Evolutionary conservation across 2,888 invertebrate species (phyloP).

Genomic region (Serripes groenlandicus): DNA sequence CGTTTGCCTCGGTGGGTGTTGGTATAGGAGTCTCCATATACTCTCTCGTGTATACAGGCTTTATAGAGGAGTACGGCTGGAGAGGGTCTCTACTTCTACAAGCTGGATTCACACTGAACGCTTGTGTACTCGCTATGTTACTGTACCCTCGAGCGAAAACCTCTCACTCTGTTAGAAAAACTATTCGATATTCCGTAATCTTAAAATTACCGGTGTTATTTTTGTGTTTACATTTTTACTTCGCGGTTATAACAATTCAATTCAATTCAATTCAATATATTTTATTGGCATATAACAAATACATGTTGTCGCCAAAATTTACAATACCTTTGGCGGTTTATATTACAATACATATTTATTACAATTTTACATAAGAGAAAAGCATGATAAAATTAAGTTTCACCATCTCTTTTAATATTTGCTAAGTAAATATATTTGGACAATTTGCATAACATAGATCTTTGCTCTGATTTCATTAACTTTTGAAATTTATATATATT

Average conservation of each 20-base stretch:
- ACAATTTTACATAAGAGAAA: no score
- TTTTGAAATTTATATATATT: no score
- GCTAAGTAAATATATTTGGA: no score
- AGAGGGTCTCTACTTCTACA: conserved; percentile 9
- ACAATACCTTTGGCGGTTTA: no score
- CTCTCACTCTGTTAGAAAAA: neutral
- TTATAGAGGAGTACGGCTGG: conserved; percentile 14
- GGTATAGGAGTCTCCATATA: conserved; percentile 17
- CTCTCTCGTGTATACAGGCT: neutral
- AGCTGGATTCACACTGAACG: conserved; percentile 11
- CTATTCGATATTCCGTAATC: neutral
- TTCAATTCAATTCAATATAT: no score
- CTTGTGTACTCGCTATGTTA: neutral
- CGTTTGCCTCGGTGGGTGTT: conserved; percentile 5
- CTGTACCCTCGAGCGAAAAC: neutral
- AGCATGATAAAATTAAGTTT: no score
- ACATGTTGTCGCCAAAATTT: no score
- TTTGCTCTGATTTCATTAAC: no score
- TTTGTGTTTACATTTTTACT: conserved; percentile 2
- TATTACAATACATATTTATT: no score
- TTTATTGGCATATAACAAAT: no score
- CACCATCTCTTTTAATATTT: no score
- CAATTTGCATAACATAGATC: no score
- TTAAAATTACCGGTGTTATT: neutral
- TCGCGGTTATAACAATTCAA: conserved; percentile 10